Base-by-base conservation (phyloP, 2,888 invertebrate species). In the Erebia aethiops region DNA sequence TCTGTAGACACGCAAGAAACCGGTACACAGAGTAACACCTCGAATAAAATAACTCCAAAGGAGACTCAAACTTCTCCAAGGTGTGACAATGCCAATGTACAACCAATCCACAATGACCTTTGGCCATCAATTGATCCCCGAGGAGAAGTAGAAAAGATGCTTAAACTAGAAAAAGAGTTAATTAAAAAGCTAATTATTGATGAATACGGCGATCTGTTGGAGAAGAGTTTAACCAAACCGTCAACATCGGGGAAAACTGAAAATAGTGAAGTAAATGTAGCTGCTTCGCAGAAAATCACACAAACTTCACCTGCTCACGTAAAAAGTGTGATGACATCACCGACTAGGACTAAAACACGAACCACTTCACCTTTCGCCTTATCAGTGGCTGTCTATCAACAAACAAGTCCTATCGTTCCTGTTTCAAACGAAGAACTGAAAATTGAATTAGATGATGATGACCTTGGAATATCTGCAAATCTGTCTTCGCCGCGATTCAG, bases 261-360 rank as follows among this genome's bases (percentile, higher is more conserved):
- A 46, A 49, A 14, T 35, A 77, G 78, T n/a, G 79, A 81, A 35
- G 84, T 79, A 60, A 92, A 92, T 75, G 74, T 85, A 4, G 75
- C 80, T 16, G 82, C 87, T 1, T 79, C 80, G 13, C 92, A 89
- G 62, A 93, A 93, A 78, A 87, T 89, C 67, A 94, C 93, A 3
- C 94, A 94, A 78, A 94, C 94, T 0, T 92, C 93, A 8, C 93
- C 93, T 3, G 87, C 89, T 49, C 90, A 84, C 56, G 89, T 89
- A 0, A 92, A 90, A 79, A 83, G 86, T 77, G 85, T 90, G 0
- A 93, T 92, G 92, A 94, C 93, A 1, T 94, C 93, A 16, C 93
- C 94, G 7, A 87, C 85, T 26, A 85, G 75, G 76, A 89, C 88
- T 14, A 92, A 91, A 78, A 90, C 90, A 1, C 86, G 92, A 73